Base-by-base conservation (phyloP, 2,888 invertebrate species). In the Ligdia adustata region DNA sequence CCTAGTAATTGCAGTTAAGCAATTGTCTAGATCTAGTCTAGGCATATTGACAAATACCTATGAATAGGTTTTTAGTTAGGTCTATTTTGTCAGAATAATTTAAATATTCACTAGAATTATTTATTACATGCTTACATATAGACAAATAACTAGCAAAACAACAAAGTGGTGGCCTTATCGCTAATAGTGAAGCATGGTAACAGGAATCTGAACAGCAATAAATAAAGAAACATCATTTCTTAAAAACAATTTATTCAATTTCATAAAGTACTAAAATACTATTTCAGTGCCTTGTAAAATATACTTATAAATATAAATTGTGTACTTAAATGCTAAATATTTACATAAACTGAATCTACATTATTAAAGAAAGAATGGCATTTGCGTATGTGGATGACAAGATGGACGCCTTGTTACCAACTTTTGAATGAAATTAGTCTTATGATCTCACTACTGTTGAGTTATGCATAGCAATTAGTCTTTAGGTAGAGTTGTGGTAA, bases 161-260 rank as follows among this genome's bases (percentile, higher is more conserved):
- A n/a, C n/a, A n/a, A n/a, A n/a, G n/a, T n/a, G n/a, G n/a, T n/a
- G n/a, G n/a, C n/a, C n/a, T n/a, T n/a, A n/a, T n/a, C n/a, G n/a
- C n/a, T n/a, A 16, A 16, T 16, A 16, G 5, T 16, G 16, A 16
- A 16, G 5, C 16, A 16, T 16, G 5, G 16, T 4, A n/a, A 22
- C 7, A 22, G 22, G 22, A 22, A 22, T n/a, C 22, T n/a, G 22
- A n/a, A 62, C 55, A 50, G n/a, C n/a, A n/a, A n/a, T n/a, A n/a
- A n/a, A n/a, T n/a, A n/a, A n/a, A n/a, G n/a, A 57, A 20, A 51
- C 14, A 13, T 31, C 34, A n/a, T 60, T 61, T 45, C 54, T 67
- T 70, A 69, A 72, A 69, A 76, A 79, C 72, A 72, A 70, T 80
- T 79, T 79, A 80, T 79, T 81, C 28, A 42, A 72, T 77, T 70